These are phyloP conservation scores for Oreonectes daqikongensis DNA, from an alignment of 2,797 vertebrate species.

Conservation along the genomic window DNA sequence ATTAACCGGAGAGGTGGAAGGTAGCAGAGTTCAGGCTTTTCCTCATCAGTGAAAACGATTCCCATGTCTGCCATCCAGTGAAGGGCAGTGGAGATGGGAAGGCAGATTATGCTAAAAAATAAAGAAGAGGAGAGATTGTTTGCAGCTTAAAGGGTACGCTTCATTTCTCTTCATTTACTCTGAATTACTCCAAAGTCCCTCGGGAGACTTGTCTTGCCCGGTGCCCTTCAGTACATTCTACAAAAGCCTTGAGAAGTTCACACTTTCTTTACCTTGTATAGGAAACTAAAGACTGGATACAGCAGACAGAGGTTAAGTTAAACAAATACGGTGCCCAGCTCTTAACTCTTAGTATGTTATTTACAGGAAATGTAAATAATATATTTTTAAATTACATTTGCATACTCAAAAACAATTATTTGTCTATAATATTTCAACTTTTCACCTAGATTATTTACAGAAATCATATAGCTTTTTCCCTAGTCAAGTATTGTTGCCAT, in stretches of 20 bases:
- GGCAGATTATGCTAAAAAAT: slow-evolving; percentile 48
- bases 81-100: slow-evolving; percentile 46
- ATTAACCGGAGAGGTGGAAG: slow-evolving; percentile 4
- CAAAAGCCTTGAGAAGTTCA: slow-evolving; percentile 32
- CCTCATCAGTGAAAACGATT: slow-evolving; percentile 35
- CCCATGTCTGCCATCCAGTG: slow-evolving; percentile 34
- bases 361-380: neutral
- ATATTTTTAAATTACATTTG: too few species aligned
- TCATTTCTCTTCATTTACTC: slow-evolving; percentile 54
- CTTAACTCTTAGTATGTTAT: slow-evolving; percentile 10
- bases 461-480: neutral
- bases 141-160: slow-evolving; percentile 44
- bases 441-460: slow-evolving; percentile 17
- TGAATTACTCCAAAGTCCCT: slow-evolving; percentile 31
- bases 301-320: slow-evolving; percentile 21
- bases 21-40: slow-evolving; percentile 14
- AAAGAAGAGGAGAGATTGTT: slow-evolving; percentile 41
- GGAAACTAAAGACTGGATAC: slow-evolving; percentile 2
- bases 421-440: neutral
- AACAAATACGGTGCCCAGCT: neutral
- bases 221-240: slow-evolving; percentile 38
- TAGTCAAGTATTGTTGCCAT: slow-evolving; percentile 22
- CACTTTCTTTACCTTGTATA: slow-evolving; percentile 29
- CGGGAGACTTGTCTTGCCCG: slow-evolving; percentile 34
- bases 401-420: neutral